Evolutionary conservation across 2,113 vertebrate genomes (phyloP).

Genomic region (Varanus komodoensis): DNA sequence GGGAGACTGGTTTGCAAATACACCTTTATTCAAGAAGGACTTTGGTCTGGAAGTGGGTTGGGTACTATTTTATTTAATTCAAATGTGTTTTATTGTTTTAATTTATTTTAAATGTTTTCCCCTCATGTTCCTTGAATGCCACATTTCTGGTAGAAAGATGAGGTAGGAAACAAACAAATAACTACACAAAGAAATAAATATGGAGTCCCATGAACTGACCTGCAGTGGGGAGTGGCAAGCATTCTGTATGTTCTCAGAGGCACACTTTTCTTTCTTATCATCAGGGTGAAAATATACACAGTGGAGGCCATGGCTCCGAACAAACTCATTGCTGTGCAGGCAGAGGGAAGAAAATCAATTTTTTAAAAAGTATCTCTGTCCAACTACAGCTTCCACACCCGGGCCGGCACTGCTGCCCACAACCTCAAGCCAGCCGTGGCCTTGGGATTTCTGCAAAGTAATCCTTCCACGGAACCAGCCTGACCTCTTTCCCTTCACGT

Average conservation of each 20-base stretch:
- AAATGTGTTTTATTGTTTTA: no score
- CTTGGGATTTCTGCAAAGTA: background rate
- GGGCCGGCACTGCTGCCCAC: background rate
- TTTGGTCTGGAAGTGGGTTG: no score
- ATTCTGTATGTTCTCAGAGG: background rate
- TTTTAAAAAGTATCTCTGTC: background rate
- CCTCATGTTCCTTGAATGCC: no score
- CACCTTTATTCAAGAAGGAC: no score
- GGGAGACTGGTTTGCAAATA: no score
- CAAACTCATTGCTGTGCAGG: no score
- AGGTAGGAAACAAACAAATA: no score
- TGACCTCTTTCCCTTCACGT: conserved; percentile 32
- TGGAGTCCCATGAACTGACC: background rate
- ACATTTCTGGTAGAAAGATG: no score
- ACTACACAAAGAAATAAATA: no score
- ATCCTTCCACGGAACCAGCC: background rate
- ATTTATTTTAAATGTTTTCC: no score
- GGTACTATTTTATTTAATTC: no score
- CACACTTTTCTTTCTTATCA: background rate
- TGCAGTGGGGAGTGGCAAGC: background rate
- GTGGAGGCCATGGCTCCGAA: background rate
- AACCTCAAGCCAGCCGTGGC: no score
- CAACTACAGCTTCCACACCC: background rate
- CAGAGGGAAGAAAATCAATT: background rate
- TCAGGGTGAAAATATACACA: background rate